phyloP scores from a whole-genome alignment of 2,113 vertebrate genomes.

The Emydura subglobosa region DNA sequence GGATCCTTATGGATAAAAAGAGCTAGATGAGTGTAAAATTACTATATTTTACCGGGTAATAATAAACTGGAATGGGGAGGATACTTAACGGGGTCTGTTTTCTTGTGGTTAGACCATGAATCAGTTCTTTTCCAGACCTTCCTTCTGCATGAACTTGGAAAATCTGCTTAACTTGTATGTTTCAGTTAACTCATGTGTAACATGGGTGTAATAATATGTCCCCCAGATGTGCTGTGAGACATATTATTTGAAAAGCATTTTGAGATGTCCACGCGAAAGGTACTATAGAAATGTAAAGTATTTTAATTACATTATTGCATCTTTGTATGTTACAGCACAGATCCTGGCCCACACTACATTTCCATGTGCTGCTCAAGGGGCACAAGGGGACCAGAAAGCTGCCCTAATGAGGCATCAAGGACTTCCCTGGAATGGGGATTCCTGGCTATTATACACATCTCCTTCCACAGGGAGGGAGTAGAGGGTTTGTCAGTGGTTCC shows the following conservation, averaged over 20 bases:
- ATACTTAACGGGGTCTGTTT: background rate
- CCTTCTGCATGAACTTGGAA: background rate
- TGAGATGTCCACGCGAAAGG: background rate
- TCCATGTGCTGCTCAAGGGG: background rate
- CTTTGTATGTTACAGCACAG: constrained; percentile 16
- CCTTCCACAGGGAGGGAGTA: background rate
- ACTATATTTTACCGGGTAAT: background rate
- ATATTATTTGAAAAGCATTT: background rate
- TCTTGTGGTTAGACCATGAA: background rate
- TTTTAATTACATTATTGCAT: background rate
- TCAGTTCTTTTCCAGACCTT: background rate
- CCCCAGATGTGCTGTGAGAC: background rate
- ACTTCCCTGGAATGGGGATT: background rate
- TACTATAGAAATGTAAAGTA: background rate
- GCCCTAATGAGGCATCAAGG: background rate
- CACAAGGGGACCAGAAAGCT: background rate
- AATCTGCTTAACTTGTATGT: background rate
- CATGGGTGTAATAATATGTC: constrained; percentile 12
- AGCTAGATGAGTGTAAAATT: background rate
- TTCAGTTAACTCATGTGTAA: background rate
- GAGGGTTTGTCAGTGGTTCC: background rate
- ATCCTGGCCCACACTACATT: background rate
- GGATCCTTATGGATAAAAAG: background rate
- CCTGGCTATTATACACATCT: background rate
- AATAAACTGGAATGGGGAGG: background rate